Evolutionary conservation across 2,113 vertebrate species (phyloP).

Genomic region (human): DNA sequence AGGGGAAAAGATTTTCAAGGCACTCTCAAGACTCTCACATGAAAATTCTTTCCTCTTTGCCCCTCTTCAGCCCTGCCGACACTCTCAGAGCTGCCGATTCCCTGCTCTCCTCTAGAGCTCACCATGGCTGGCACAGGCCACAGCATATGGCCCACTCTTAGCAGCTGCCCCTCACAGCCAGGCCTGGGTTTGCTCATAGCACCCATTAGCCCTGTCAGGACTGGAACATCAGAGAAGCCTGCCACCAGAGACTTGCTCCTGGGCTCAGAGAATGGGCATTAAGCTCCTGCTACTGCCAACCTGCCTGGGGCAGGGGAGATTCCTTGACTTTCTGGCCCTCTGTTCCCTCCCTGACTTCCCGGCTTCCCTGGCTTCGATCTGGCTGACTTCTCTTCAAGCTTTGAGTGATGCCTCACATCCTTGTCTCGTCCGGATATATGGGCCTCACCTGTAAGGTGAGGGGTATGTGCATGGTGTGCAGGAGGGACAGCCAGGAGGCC

Average conservation of each 20-base stretch:
- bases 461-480: fast-evolving
- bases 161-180: background rate
- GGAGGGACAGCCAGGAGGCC: background rate
- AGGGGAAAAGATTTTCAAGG: background rate
- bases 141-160: background rate
- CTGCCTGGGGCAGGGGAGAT: too few species aligned
- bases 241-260: background rate
- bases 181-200: background rate
- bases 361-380: background rate
- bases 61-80: fast-evolving
- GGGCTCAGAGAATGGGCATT: background rate
- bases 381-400: background rate
- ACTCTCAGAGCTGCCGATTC: background rate
- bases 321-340: fast-evolving
- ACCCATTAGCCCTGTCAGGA: background rate
- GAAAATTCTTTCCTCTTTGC: fast-evolving
- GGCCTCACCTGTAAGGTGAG: background rate
- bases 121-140: background rate
- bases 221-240: background rate
- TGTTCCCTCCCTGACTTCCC: background rate
- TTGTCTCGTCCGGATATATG: fast-evolving
- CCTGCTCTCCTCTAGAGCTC: background rate
- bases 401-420: fast-evolving
- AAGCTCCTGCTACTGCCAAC: background rate
- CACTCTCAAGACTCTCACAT: background rate